Percentiles rank a stretch among this genome's conserved stretches.
Conservation (phyloP, 2,113 vertebrate genomes). For the Coracopsis vasa region DNA sequence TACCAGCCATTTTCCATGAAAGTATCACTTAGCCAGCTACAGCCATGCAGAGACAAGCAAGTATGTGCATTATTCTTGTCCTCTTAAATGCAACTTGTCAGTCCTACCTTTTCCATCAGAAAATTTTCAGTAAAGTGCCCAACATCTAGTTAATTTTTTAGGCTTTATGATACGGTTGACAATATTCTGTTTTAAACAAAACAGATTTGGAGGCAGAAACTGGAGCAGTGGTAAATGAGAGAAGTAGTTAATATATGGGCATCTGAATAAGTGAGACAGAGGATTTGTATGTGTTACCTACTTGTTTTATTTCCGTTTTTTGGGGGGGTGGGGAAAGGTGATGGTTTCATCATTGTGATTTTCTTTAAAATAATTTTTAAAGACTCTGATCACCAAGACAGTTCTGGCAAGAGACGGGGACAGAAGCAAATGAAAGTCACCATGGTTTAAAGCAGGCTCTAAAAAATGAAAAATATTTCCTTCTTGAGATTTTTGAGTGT, state of each 20-base stretch:
- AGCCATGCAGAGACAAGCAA: background rate
- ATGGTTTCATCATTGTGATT: background rate
- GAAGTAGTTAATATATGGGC: background rate
- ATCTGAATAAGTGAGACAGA: background rate
- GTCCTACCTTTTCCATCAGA: background rate
- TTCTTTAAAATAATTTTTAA: background rate
- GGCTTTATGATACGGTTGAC: background rate
- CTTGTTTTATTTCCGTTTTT: background rate
- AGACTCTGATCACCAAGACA: background rate
- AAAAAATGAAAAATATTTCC: background rate
- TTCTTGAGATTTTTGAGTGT: background rate
- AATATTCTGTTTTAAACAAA: background rate
- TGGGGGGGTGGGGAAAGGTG: background rate
- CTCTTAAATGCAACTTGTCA: slow-evolving; percentile 20
- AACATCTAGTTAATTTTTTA: background rate
- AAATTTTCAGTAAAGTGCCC: background rate
- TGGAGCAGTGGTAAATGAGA: background rate
- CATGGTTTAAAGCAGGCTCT: background rate
- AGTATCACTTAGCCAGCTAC: background rate
- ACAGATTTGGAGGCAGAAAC: background rate
- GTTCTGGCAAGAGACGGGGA: background rate
- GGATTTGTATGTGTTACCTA: background rate
- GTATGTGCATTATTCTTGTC: background rate
- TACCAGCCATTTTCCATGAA: background rate
- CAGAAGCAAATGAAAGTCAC: background rate